These are phyloP conservation scores for Sandelia bainsii DNA, from an alignment of 2,797 vertebrate genomes.

Conservation along the genomic window DNA sequence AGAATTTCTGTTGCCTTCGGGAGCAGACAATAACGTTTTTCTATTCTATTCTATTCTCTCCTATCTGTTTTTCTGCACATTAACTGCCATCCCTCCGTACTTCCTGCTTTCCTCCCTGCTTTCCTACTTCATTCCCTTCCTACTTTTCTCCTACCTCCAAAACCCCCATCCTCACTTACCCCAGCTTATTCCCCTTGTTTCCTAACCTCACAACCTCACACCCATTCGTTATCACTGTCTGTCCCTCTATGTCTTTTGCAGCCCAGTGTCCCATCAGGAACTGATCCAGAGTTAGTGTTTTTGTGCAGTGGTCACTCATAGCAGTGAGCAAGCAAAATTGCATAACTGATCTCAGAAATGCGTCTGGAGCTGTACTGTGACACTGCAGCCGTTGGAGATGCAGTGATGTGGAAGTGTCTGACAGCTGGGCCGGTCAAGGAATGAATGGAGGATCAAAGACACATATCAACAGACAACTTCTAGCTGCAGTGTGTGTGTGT, in stretches of 20 bases:
- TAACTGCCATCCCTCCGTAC: not conserved
- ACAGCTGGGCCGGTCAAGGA: conserved; percentile 64
- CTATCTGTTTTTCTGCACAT: not conserved
- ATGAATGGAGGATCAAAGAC: conserved; percentile 75
- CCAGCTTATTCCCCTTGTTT: not conserved
- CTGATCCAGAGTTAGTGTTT: conserved; percentile 40
- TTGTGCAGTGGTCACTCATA: not conserved
- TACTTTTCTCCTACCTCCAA: not conserved
- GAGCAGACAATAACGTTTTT: too few species aligned
- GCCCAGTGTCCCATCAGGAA: not conserved
- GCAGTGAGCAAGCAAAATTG: conserved; percentile 15
- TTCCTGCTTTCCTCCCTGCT: not conserved
- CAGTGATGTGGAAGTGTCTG: conserved; percentile 68
- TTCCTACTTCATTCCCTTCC: not conserved
- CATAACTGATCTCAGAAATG: conserved; percentile 27
- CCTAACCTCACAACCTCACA: not conserved
- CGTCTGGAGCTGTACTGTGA: conserved; percentile 8
- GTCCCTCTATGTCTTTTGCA: not conserved
- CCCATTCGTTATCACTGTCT: not conserved
- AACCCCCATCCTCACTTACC: not conserved
- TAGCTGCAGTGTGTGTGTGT: conserved; percentile 6
- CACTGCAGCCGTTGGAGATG: conserved; percentile 60
- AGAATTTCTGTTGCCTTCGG: too few species aligned
- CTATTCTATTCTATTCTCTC: too few species aligned
- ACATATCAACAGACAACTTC: conserved; percentile 67